These are phyloP conservation scores for Pipistrellus kuhlii DNA, from an alignment of 2,797 vertebrate species.

Conservation along the genomic window DNA sequence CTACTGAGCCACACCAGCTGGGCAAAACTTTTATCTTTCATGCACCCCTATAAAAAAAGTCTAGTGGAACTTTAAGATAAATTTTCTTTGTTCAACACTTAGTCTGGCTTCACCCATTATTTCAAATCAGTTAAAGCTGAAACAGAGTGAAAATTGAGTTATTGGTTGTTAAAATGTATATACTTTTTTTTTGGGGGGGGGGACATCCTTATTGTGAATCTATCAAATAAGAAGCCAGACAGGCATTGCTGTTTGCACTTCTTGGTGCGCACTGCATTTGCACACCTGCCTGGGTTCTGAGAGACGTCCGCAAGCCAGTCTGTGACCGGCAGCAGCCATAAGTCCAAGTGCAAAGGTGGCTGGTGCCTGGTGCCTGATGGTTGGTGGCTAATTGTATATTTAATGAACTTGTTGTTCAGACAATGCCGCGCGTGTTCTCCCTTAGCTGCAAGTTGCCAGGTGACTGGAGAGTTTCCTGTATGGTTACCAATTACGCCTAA, in stretches of 20 bases:
- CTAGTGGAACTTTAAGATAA: too few species aligned
- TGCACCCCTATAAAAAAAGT: too few species aligned
- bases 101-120: too few species aligned
- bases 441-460: constrained; percentile 86
- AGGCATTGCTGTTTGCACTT: neutral
- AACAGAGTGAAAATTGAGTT: too few species aligned
- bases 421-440: constrained; percentile 87
- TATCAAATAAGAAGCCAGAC: neutral
- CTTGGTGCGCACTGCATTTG: accelerated
- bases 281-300: neutral
- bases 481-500: constrained; percentile 87
- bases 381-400: constrained; percentile 86
- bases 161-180: too few species aligned
- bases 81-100: too few species aligned
- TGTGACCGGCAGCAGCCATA: constrained; percentile 78
- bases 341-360: constrained; percentile 82
- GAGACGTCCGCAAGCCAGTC: constrained; percentile 29
- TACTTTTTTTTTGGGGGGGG: too few species aligned
- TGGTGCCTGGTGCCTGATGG: constrained; percentile 59
- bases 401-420: constrained; percentile 86
- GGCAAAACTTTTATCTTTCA: too few species aligned
- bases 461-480: constrained; percentile 85
- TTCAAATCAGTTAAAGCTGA: too few species aligned
- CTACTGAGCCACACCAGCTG: too few species aligned
- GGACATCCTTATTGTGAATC: neutral